phyloP scores from a whole-genome alignment of 2,113 vertebrate species.

The Planiliza haematocheilus region DNA sequence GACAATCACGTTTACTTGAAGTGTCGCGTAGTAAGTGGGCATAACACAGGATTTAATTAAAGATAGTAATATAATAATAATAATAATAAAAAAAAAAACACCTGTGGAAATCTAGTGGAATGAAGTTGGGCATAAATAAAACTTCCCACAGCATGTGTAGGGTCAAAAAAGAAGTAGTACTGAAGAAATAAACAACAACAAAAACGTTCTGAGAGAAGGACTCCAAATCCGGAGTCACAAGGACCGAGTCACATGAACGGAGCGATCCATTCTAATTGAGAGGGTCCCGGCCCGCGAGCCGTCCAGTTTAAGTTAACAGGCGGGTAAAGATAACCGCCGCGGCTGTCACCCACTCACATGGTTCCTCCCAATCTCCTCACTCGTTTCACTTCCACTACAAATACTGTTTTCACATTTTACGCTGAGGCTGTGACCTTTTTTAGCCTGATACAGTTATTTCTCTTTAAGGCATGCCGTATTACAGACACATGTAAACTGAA shows the following conservation, averaged over 20 bases:
- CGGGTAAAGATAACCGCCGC: slow-evolving; percentile 56
- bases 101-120: slow-evolving; percentile 73
- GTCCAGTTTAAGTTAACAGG: slow-evolving; percentile 66
- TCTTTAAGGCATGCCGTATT: slow-evolving; percentile 66
- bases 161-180: slow-evolving; percentile 68
- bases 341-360: slow-evolving; percentile 53
- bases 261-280: slow-evolving; percentile 72
- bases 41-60: slow-evolving; percentile 69
- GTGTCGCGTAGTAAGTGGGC: slow-evolving; percentile 70
- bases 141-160: slow-evolving; percentile 60
- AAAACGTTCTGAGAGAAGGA: slow-evolving; percentile 54
- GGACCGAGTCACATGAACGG: slow-evolving; percentile 79
- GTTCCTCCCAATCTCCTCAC: slow-evolving; percentile 66
- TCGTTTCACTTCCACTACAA: slow-evolving; percentile 64
- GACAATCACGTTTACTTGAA: slow-evolving; percentile 64
- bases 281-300: slow-evolving; percentile 57
- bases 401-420: slow-evolving; percentile 70
- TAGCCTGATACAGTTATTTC: slow-evolving; percentile 38
- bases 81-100: slow-evolving; percentile 41
- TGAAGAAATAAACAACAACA: slow-evolving; percentile 60
- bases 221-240: slow-evolving; percentile 75
- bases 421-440: slow-evolving; percentile 50
- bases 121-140: slow-evolving; percentile 75
- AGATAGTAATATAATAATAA: slow-evolving; percentile 26
- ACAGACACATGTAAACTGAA: slow-evolving; percentile 74